phyloP scores from a whole-genome alignment of 2,888 invertebrate species.

The Chorisops tibialis region DNA sequence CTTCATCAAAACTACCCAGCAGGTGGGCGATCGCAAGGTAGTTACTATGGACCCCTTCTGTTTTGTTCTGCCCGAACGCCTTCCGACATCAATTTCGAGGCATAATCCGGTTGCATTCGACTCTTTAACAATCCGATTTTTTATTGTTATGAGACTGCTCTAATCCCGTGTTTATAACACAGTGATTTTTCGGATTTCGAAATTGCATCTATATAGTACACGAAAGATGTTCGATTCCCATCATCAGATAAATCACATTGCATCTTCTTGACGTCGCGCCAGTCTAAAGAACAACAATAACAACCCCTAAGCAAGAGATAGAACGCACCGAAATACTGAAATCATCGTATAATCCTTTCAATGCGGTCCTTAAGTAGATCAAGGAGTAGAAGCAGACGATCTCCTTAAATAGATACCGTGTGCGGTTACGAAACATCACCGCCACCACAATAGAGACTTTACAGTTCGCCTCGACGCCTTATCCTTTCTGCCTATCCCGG shows the following conservation, averaged over 20 bases:
- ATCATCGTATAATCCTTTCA: slow-evolving; percentile 47
- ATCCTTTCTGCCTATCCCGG: slow-evolving; percentile 9
- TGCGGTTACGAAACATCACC: slow-evolving; percentile 20
- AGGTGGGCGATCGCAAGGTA: slow-evolving; percentile 21
- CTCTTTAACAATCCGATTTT: slow-evolving; percentile 12
- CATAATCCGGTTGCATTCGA: slow-evolving; percentile 23
- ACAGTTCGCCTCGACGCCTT: slow-evolving; percentile 16
- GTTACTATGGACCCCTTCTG: slow-evolving; percentile 3
- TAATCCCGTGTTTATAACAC: slow-evolving; percentile 23
- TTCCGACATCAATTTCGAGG: slow-evolving; percentile 10
- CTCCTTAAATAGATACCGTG: slow-evolving; percentile 18
- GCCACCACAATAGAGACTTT: slow-evolving; percentile 10
- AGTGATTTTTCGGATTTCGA: slow-evolving; percentile 3
- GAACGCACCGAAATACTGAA: slow-evolving; percentile 13
- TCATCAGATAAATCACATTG: slow-evolving; percentile 8
- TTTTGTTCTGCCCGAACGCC: slow-evolving; percentile 10
- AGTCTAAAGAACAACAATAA: not conserved
- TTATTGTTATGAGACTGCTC: slow-evolving; percentile 20
- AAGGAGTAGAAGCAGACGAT: slow-evolving; percentile 41
- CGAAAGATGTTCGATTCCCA: slow-evolving; percentile 21
- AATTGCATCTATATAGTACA: not conserved
- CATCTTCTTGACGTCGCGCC: not conserved
- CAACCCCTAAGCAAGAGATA: slow-evolving; percentile 8
- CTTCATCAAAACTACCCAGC: slow-evolving; percentile 13
- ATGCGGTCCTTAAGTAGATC: slow-evolving; percentile 52